Conservation (phyloP, 2,888 invertebrate genomes). For the Microctonus brassicae region DNA sequence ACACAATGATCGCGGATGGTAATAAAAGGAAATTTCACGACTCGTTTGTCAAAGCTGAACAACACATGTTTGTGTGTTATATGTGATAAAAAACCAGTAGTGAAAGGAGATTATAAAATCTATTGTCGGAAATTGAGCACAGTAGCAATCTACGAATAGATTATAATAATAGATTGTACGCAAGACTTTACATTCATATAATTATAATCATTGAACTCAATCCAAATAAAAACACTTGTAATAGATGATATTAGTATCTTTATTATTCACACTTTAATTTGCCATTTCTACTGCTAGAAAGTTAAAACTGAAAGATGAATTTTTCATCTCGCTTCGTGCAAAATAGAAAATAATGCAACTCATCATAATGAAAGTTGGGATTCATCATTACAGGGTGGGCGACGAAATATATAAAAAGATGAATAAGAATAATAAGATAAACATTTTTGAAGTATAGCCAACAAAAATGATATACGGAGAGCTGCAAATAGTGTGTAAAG, state of each 20-base stretch:
- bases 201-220: background rate
- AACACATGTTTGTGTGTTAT: background rate
- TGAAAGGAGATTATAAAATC: constrained; percentile 31
- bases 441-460: background rate
- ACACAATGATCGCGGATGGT: background rate
- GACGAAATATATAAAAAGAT: background rate
- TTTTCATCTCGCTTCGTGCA: background rate
- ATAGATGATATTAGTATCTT: no score
- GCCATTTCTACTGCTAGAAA: background rate
- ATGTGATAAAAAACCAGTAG: background rate
- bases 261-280: background rate
- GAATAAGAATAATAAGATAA: constrained; percentile 19
- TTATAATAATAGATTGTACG: no score
- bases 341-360: background rate
- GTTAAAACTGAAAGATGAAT: constrained; percentile 36
- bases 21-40: constrained; percentile 50
- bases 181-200: background rate
- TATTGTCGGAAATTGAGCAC: constrained; percentile 1
- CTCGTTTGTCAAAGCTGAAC: constrained; percentile 53
- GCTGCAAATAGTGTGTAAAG: constrained; percentile 32
- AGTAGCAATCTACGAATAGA: constrained; percentile 5
- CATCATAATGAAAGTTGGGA: background rate
- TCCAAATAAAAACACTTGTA: background rate
- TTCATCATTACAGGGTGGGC: background rate
- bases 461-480: constrained; percentile 9